Conservation (phyloP, 1,140 invertebrate genomes). For the Teleogryllus occipitalis region DNA sequence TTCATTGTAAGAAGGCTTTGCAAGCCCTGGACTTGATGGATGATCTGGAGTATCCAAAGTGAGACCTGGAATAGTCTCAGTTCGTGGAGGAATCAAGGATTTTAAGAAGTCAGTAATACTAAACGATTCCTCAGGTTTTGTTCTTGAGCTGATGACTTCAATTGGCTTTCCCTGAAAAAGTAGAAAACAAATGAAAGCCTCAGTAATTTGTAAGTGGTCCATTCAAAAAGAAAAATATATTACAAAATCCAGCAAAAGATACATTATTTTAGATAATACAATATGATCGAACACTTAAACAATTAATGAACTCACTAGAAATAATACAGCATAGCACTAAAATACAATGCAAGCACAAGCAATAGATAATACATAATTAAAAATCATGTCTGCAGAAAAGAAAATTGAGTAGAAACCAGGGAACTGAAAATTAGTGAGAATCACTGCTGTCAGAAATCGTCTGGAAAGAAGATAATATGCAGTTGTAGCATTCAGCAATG, state of each 20-base stretch:
- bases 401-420: too few species aligned
- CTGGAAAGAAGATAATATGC: too few species aligned
- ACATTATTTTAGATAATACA: neutral
- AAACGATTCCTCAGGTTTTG: conserved; percentile 32
- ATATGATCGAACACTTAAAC: too few species aligned
- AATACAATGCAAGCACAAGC: too few species aligned
- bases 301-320: neutral
- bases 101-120: conserved; percentile 38
- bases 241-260: neutral
- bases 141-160: conserved; percentile 42
- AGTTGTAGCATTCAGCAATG: too few species aligned
- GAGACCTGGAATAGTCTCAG: conserved; percentile 15
- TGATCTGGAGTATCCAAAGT: conserved; percentile 12
- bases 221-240: neutral
- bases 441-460: too few species aligned
- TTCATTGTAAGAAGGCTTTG: neutral
- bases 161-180: conserved; percentile 40
- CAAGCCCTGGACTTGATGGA: neutral
- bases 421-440: too few species aligned
- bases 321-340: too few species aligned
- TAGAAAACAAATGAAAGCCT: conserved; percentile 16
- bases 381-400: neutral
- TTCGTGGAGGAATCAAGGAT: conserved; percentile 10
- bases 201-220: neutral
- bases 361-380: neutral